Conservation (phyloP, 2,797 vertebrate genomes). For the Urocyon cinereoargenteus region DNA sequence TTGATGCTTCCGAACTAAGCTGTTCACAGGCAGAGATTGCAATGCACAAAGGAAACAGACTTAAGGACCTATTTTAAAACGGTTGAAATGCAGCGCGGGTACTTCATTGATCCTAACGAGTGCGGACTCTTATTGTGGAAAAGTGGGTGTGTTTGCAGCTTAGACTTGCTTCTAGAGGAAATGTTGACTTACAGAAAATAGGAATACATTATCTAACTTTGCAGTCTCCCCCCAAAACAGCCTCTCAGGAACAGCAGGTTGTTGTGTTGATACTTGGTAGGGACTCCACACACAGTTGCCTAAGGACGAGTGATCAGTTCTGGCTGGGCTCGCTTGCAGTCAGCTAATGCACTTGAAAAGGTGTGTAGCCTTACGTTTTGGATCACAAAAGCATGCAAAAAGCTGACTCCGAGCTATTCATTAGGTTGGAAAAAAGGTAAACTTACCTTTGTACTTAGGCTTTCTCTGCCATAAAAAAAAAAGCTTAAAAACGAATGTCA, state of each 20-base stretch:
- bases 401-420: constrained; percentile 54
- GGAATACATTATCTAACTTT: not conserved
- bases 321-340: not conserved
- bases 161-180: not conserved
- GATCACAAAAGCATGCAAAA: constrained; percentile 75
- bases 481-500: not conserved
- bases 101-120: not conserved
- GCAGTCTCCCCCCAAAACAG: not conserved
- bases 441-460: constrained; percentile 34
- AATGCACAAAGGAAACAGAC: constrained; percentile 5
- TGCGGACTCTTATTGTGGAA: constrained; percentile 26
- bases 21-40: not conserved
- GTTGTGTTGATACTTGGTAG: not conserved
- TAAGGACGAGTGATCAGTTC: not conserved
- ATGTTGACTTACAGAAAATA: not conserved
- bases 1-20: constrained; percentile 44
- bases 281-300: not conserved
- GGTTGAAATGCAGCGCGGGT: not conserved
- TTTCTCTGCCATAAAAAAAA: constrained; percentile 9
- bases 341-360: constrained; percentile 64
- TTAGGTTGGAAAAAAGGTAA: constrained; percentile 9
- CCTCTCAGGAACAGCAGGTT: not conserved
- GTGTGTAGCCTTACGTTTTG: constrained; percentile 40
- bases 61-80: constrained; percentile 55
- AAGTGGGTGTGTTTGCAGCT: constrained; percentile 65